These are phyloP conservation scores for Parasteatoda lunata DNA, from an alignment of 2,888 invertebrate genomes.

Conservation along the genomic window DNA sequence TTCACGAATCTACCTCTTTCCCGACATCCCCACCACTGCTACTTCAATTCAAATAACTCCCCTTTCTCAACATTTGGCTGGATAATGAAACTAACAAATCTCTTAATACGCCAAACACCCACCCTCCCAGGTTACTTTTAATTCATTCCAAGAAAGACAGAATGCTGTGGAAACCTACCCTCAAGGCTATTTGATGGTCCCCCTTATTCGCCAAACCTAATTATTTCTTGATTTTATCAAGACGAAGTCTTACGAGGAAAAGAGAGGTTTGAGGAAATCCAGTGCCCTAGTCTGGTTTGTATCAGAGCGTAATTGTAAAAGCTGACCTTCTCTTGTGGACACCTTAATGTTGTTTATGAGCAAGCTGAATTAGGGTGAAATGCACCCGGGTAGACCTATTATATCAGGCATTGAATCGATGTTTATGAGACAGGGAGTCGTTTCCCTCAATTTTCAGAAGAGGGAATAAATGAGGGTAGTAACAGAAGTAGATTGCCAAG, in stretches of 20 bases:
- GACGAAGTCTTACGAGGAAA: too few relatives aligned
- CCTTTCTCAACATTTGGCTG: not conserved
- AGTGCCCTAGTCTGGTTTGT: not conserved
- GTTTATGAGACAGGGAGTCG: too few relatives aligned
- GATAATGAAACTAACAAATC: constrained; percentile 61
- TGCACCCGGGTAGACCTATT: not conserved
- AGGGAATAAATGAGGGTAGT: too few relatives aligned
- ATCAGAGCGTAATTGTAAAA: not conserved
- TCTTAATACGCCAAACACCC: constrained; percentile 8
- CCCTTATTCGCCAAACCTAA: too few relatives aligned
- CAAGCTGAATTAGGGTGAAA: not conserved
- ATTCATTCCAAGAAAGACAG: not conserved
- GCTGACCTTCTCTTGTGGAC: not conserved
- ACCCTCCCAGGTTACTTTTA: not conserved
- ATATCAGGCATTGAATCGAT: too few relatives aligned
- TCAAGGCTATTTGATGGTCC: too few relatives aligned
- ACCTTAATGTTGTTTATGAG: not conserved
- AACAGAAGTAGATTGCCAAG: too few relatives aligned
- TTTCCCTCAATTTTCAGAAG: too few relatives aligned
- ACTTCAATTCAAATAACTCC: not conserved
- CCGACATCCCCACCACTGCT: not conserved
- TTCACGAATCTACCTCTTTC: constrained; percentile 1
- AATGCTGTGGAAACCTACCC: not conserved
- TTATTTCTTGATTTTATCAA: too few relatives aligned
- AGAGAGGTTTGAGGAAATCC: too few relatives aligned